Conservation (phyloP, 1,140 invertebrate genomes). For the Armadillidium nasatum region DNA sequence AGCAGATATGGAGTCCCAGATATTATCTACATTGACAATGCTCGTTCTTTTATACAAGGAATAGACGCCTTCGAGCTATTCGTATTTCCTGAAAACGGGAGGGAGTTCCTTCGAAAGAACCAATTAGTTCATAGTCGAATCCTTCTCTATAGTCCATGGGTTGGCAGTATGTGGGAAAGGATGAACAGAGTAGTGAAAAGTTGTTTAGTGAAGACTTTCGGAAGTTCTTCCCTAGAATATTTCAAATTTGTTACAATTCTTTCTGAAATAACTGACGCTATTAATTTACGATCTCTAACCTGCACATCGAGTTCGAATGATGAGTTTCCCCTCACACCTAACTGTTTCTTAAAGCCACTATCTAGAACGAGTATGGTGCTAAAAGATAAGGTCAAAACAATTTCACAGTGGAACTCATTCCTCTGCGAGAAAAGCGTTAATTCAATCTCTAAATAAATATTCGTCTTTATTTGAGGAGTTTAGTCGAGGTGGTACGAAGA, state of each 20-base stretch:
- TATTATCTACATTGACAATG: background rate
- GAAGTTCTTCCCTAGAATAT: background rate
- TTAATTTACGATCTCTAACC: background rate
- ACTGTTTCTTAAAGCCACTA: too few species aligned
- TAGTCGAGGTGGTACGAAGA: too few species aligned
- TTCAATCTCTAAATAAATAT: too few species aligned
- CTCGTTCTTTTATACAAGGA: conserved; percentile 4
- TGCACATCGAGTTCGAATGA: too few species aligned
- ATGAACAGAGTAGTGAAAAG: background rate
- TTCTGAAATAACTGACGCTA: background rate
- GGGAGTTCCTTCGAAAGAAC: background rate
- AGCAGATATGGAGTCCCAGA: conserved; percentile 8
- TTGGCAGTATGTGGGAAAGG: background rate
- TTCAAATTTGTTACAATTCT: background rate
- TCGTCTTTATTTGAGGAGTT: too few species aligned
- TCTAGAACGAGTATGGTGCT: too few species aligned
- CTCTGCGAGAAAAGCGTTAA: too few species aligned
- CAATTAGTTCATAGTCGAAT: background rate
- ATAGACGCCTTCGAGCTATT: background rate
- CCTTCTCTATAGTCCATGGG: background rate
- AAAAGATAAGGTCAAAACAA: too few species aligned
- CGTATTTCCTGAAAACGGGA: too few species aligned
- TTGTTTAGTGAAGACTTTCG: background rate
- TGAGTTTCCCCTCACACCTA: too few species aligned
- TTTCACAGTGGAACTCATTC: too few species aligned